Conservation (phyloP, 2,888 invertebrate genomes). For the Platycheirus albimanus region DNA sequence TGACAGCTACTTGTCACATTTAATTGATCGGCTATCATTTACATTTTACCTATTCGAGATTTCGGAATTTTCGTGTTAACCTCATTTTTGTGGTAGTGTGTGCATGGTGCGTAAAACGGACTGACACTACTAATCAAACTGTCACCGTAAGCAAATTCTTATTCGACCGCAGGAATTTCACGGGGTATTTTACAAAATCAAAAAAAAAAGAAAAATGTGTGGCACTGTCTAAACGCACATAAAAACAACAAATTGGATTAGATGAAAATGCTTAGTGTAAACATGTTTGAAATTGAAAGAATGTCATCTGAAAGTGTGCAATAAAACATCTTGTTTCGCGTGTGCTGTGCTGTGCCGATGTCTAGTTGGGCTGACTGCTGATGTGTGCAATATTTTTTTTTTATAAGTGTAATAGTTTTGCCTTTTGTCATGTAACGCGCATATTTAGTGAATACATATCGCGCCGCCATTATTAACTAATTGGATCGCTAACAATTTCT, state of each 20-base stretch:
- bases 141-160: slow-evolving; percentile 52
- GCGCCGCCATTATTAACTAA: slow-evolving; percentile 61
- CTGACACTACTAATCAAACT: slow-evolving; percentile 46
- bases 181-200: slow-evolving; percentile 53
- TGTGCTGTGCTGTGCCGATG: too few species aligned
- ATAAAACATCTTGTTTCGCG: slow-evolving; percentile 53
- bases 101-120: too few species aligned
- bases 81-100: slow-evolving; percentile 23
- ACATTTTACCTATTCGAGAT: slow-evolving; percentile 7
- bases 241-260: slow-evolving; percentile 58
- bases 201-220: slow-evolving; percentile 31
- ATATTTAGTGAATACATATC: slow-evolving; percentile 44
- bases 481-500: slow-evolving; percentile 68
- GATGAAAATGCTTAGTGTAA: slow-evolving; percentile 46
- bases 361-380: too few species aligned
- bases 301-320: slow-evolving; percentile 63
- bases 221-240: slow-evolving; percentile 22
- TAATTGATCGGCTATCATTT: slow-evolving; percentile 33
- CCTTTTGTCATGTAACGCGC: slow-evolving; percentile 37
- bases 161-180: slow-evolving; percentile 60
- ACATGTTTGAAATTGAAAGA: slow-evolving; percentile 64
- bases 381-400: slow-evolving; percentile 62
- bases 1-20: slow-evolving; percentile 34
- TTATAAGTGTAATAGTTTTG: slow-evolving; percentile 10
- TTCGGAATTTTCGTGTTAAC: slow-evolving; percentile 21